Conservation (phyloP, 1,140 invertebrate species). For the Musca domestica region DNA sequence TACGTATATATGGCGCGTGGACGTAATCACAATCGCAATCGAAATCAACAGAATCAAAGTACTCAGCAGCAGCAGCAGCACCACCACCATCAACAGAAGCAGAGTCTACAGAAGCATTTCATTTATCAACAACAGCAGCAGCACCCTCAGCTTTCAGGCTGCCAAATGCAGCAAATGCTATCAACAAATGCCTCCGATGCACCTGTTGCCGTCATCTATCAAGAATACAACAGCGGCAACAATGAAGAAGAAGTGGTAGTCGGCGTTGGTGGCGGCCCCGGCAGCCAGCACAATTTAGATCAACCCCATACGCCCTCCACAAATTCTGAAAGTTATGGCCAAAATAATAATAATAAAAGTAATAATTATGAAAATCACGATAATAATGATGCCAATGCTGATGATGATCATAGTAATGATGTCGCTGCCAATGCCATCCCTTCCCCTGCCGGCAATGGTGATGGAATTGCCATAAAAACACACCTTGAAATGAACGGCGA, state of each 20-base stretch:
- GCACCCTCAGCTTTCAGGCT: constrained; percentile 24
- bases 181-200: constrained; percentile 10
- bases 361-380: not conserved
- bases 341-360: constrained; percentile 16
- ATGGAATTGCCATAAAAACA: constrained; percentile 25
- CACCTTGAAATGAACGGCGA: constrained; percentile 53
- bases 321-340: constrained; percentile 16
- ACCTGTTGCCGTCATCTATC: constrained; percentile 28
- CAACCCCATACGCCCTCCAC: constrained; percentile 5
- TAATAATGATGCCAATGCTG: not conserved
- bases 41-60: constrained; percentile 25
- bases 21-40: constrained; percentile 47
- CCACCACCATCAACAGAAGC: constrained; percentile 26
- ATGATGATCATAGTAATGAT: not conserved
- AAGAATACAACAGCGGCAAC: constrained; percentile 30
- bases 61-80: constrained; percentile 32
- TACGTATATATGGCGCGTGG: constrained; percentile 46
- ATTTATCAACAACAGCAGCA: constrained; percentile 26
- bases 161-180: not conserved
- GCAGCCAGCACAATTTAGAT: not conserved
- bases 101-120: constrained; percentile 29
- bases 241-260: not conserved
- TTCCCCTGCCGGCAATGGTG: not conserved
- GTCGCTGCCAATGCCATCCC: not conserved
- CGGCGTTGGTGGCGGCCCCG: not conserved